Evolutionary conservation across 2,888 invertebrate species (phyloP).

Genomic region (Iselma pallidipennis): DNA sequence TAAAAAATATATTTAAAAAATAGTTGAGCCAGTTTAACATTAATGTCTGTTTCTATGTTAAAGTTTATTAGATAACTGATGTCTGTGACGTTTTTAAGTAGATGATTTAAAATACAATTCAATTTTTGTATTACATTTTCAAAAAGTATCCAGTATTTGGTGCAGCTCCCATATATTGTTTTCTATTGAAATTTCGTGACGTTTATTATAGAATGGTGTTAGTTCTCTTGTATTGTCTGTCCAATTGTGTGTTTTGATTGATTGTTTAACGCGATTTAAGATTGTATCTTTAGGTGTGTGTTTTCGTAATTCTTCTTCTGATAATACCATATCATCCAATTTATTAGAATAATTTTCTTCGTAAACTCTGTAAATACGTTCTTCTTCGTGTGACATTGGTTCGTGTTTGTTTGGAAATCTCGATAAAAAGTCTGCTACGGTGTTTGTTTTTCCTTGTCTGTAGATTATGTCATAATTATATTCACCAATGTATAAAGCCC

Average conservation of each 20-base stretch:
- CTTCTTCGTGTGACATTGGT: neutral
- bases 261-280: neutral
- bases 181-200: conserved; percentile 28
- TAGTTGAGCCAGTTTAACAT: no score
- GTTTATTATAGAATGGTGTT: conserved; percentile 26
- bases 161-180: no score
- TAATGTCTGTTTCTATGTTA: no score
- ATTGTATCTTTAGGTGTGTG: neutral
- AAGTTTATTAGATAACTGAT: no score
- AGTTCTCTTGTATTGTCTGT: neutral
- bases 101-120: no score
- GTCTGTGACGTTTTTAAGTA: no score
- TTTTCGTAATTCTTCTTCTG: neutral
- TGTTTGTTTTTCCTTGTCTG: neutral
- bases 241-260: neutral
- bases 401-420: neutral
- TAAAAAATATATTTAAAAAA: no score
- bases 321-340: neutral
- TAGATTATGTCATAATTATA: conserved; percentile 11
- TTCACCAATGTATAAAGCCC: conserved; percentile 8
- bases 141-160: no score
- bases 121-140: no score
- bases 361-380: neutral
- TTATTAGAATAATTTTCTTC: neutral
- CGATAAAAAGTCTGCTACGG: neutral